phyloP scores from a whole-genome alignment of 2,888 invertebrate genomes.

The Drosophila meridionalis region DNA sequence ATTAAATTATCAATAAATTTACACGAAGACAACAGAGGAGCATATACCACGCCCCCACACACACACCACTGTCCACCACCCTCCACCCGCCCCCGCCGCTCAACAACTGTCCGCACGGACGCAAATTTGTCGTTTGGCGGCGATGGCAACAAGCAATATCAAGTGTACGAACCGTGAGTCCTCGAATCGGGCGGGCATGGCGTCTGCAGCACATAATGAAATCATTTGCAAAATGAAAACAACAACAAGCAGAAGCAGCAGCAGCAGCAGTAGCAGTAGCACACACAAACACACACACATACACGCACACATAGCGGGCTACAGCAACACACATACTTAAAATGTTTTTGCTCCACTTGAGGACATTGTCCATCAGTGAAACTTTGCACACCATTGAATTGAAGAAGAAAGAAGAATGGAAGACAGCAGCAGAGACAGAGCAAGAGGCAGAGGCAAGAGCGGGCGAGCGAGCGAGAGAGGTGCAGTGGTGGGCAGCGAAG shows the following conservation, averaged over 20 bases:
- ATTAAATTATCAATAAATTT: constrained; percentile 84
- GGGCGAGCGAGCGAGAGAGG: neutral
- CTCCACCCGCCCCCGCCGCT: neutral
- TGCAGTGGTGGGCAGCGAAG: neutral
- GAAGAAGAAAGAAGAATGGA: constrained; percentile 48
- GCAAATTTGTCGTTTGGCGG: constrained; percentile 51
- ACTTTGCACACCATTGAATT: constrained; percentile 79
- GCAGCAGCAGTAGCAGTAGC: neutral
- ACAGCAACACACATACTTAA: constrained; percentile 30
- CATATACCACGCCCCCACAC: neutral
- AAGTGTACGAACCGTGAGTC: constrained; percentile 57
- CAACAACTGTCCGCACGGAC: constrained; percentile 28
- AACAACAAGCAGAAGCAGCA: constrained; percentile 31
- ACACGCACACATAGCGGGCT: neutral
- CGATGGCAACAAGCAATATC: constrained; percentile 59
- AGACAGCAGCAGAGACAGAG: constrained; percentile 4
- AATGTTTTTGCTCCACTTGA: constrained; percentile 53
- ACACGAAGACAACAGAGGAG: constrained; percentile 52
- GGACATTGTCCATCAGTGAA: constrained; percentile 63
- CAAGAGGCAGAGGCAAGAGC: neutral
- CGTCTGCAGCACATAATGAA: constrained; percentile 72
- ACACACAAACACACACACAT: constrained; percentile 12
- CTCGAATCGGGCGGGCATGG: constrained; percentile 16
- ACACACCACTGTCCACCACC: fast-evolving
- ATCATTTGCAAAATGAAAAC: constrained; percentile 79